phyloP scores from a whole-genome alignment of 2,113 vertebrate genomes.

The Phaethon lepturus region DNA sequence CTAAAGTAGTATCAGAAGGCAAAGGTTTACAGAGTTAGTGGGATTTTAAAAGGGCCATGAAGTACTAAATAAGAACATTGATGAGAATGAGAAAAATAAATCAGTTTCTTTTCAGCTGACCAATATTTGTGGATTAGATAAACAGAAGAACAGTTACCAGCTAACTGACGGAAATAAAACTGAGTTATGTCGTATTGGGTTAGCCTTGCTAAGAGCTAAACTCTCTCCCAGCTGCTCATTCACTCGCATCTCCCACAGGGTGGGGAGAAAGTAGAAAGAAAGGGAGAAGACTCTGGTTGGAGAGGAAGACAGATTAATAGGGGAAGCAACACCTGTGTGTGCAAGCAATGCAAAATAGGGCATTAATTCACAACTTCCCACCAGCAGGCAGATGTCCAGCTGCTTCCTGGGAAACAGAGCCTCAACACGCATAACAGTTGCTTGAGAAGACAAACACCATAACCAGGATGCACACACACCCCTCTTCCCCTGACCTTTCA shows the following conservation, averaged over 20 bases:
- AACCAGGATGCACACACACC: neutral
- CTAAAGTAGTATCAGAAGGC: neutral
- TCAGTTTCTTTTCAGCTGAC: neutral
- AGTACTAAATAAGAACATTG: neutral
- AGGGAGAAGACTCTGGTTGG: no score
- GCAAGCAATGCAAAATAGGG: neutral
- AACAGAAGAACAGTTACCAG: neutral
- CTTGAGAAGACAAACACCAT: neutral
- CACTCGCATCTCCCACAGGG: neutral
- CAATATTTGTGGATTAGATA: neutral
- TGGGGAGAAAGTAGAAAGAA: neutral
- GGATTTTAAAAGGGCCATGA: neutral
- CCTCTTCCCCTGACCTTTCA: neutral
- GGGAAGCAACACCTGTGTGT: neutral
- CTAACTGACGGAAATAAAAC: neutral
- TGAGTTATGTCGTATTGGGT: neutral
- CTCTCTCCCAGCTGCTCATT: fast-evolving
- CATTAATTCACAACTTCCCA: neutral
- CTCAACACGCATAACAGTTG: neutral
- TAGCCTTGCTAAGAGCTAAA: neutral
- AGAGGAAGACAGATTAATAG: neutral
- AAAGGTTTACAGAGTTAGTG: neutral
- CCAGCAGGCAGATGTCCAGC: neutral
- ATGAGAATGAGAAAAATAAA: neutral
- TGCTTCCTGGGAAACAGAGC: neutral